Conservation (phyloP, 35 echinoderm and acorn worm genomes). For the Chiridota heheva region DNA sequence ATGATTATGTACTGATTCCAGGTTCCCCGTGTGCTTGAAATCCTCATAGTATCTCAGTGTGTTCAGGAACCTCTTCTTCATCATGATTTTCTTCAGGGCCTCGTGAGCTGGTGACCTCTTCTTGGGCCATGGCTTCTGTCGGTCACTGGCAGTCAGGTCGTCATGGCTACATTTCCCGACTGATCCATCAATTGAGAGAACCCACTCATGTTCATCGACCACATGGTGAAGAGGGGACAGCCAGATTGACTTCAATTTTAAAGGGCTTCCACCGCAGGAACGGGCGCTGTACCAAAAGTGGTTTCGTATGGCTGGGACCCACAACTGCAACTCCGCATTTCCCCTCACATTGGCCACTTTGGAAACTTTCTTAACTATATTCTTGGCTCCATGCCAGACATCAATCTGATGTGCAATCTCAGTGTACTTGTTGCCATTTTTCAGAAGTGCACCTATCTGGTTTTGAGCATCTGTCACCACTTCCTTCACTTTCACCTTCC, state of each 20-base stretch:
- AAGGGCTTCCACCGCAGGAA: background rate
- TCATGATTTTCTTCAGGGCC: constrained; percentile 8
- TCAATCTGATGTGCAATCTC: constrained; percentile 37
- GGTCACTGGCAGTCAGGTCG: background rate
- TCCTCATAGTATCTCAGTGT: constrained; percentile 25
- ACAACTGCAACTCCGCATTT: constrained; percentile 12
- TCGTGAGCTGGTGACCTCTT: background rate
- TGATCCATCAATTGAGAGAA: background rate
- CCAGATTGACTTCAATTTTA: constrained; percentile 3
- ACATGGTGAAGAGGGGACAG: constrained; percentile 14
- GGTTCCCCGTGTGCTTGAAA: constrained; percentile 37
- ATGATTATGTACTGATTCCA: constrained; percentile 7
- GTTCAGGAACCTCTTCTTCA: constrained; percentile 16
- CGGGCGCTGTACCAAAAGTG: constrained; percentile 37
- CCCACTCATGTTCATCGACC: constrained; percentile 54
- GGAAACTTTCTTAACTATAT: constrained; percentile 19
- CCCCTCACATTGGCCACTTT: constrained; percentile 13
- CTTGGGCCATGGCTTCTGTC: constrained; percentile 1
- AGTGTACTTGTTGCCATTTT: constrained; percentile 14
- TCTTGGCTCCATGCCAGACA: constrained; percentile 56
- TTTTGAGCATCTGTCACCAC: constrained; percentile 44
- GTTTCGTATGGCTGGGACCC: constrained; percentile 35
- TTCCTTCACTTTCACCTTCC: constrained; percentile 11
- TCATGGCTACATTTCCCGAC: background rate
- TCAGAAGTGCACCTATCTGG: constrained; percentile 27